Evolutionary conservation across 2,797 vertebrate species (phyloP).

Genomic region (Thripadectes ignobilis): DNA sequence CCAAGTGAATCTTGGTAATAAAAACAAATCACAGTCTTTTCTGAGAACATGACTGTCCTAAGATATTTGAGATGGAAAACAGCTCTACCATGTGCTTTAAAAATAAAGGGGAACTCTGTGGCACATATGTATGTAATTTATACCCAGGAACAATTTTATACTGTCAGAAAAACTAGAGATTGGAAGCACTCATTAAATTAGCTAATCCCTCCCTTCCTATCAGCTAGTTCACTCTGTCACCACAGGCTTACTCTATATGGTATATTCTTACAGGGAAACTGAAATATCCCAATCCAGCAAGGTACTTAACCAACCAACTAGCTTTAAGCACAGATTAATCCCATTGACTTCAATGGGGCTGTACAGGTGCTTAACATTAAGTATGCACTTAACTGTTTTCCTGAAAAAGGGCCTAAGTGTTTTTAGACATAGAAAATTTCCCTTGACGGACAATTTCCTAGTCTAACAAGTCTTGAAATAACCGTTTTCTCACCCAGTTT

Average conservation of each 20-base stretch:
- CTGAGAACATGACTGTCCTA: slow-evolving; percentile 42
- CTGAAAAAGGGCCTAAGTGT: slow-evolving; percentile 8
- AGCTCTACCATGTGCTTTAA: slow-evolving; percentile 40
- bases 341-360: background rate
- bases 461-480: slow-evolving; percentile 34
- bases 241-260: slow-evolving; percentile 20
- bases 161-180: slow-evolving; percentile 64
- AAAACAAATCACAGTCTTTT: slow-evolving; percentile 2
- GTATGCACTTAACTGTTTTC: slow-evolving; percentile 15
- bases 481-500: background rate
- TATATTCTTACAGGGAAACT: slow-evolving; percentile 18
- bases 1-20: slow-evolving; percentile 26
- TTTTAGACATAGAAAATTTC: background rate
- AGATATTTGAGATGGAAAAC: slow-evolving; percentile 46
- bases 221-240: slow-evolving; percentile 59
- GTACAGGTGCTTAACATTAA: slow-evolving; percentile 58
- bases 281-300: slow-evolving; percentile 23
- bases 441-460: slow-evolving; percentile 46
- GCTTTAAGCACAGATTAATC: slow-evolving; percentile 28
- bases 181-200: slow-evolving; percentile 57
- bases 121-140: slow-evolving; percentile 62
- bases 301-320: slow-evolving; percentile 1
- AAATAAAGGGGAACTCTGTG: slow-evolving; percentile 31
- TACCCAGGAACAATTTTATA: slow-evolving; percentile 51
- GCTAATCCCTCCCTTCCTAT: slow-evolving; percentile 63